phyloP scores from a whole-genome alignment of 2,797 vertebrate genomes.

The Sparidentex hasta region DNA sequence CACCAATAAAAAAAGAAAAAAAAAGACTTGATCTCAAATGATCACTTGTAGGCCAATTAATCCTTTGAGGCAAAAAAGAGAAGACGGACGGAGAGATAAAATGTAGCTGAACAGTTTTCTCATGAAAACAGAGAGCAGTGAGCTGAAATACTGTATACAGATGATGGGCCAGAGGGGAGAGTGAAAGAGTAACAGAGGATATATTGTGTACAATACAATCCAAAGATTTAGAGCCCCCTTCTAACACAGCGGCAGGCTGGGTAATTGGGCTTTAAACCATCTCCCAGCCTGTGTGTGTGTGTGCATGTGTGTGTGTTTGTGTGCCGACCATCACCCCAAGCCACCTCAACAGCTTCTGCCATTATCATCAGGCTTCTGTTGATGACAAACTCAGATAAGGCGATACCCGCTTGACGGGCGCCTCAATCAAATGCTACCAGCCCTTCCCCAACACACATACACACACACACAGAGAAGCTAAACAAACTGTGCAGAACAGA shows the following conservation, averaged over 20 bases:
- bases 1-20: neutral
- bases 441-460: neutral
- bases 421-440: constrained; percentile 25
- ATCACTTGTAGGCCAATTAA: neutral
- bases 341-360: constrained; percentile 44
- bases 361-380: constrained; percentile 53
- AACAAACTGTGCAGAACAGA: neutral
- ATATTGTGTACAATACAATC: constrained; percentile 41
- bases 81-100: constrained; percentile 18
- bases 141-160: constrained; percentile 3
- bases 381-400: constrained; percentile 66
- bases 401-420: constrained; percentile 31
- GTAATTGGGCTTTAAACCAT: constrained; percentile 78
- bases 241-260: constrained; percentile 65
- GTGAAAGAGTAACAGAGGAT: constrained; percentile 22
- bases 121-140: constrained; percentile 1
- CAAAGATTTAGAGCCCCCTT: constrained; percentile 69
- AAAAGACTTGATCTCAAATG: no score
- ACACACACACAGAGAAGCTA: neutral
- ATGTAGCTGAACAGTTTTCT: neutral
- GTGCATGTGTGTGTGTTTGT: constrained; percentile 11
- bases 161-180: constrained; percentile 6
- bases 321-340: constrained; percentile 23
- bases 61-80: neutral
- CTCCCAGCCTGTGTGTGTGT: constrained; percentile 7